Evolutionary conservation across 2,113 vertebrate genomes (phyloP), one percentile per base, ranked within the genome.

Genomic region (Paramormyrops kingsleyae): DNA sequence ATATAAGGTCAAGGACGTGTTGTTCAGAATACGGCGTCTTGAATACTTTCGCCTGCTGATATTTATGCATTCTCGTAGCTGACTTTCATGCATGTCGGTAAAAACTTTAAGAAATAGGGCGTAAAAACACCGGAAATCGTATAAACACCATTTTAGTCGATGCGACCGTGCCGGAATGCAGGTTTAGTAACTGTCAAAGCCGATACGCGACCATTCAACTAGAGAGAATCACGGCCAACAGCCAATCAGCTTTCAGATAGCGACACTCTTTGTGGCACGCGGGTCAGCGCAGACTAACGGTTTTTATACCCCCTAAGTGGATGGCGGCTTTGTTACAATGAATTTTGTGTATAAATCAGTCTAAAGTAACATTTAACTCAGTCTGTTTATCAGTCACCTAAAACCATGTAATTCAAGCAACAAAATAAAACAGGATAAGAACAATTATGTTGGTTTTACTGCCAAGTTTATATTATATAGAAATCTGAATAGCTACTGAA

Each of bases 231-330:
- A 62, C 39, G 19, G 24, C 56, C 27, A 12, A 9, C 59, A 86
- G 89, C 91, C 90, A 92, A 92, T 92, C 91, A 89, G 85, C 88
- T 88, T 88, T 56, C 86, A 39, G 50, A 49, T 53, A 19, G 27
- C 74, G 39, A 62, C 53, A 83, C 53, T n/a, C 83, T 89, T 49
- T 66, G 47, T 80, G 77, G 88, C 77, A 74, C 59, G 47, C 88
- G 74, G 56, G 77, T 89, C 87, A 88, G 88, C 88, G 91, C 90
- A 89, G 90, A 92, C 87, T 93, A 93, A 93, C 92, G 91, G 92
- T 93, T 91, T 80, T 80, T 80, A 70, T 80, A 42, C 66, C 35
- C 44, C 90, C 89, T 88, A 87, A 91, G 87, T 83, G 90, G 86
- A 90, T 50, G 70, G 52, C 39, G 74, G 59, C 84, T 52, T 49